Conservation (phyloP, 2,888 invertebrate genomes). For the Mellilla xanthometata region DNA sequence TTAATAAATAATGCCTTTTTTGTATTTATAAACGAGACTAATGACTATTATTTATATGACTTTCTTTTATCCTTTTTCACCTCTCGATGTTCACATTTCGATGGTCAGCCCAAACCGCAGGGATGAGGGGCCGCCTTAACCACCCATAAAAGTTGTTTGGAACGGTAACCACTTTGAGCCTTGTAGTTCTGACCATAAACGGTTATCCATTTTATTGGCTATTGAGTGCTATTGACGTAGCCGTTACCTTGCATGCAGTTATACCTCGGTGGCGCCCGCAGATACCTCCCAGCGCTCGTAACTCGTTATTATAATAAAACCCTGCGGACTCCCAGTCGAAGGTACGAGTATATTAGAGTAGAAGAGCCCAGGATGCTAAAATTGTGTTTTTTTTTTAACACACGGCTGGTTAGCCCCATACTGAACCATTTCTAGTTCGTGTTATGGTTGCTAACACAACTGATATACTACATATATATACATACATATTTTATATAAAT, state of each 20-base stretch:
- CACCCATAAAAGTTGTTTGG: conserved; percentile 35
- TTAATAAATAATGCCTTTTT: conserved; percentile 26
- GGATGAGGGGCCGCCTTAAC: conserved; percentile 32
- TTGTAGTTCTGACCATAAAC: conserved; percentile 38
- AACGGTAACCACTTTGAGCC: conserved; percentile 32
- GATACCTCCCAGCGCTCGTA: conserved; percentile 3
- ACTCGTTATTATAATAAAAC: too few species aligned
- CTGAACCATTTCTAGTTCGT: too few species aligned
- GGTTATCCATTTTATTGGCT: conserved; percentile 49
- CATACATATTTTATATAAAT: too few species aligned
- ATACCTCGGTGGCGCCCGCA: conserved; percentile 34
- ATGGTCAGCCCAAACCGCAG: conserved; percentile 29
- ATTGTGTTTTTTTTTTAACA: too few species aligned
- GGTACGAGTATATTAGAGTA: too few species aligned
- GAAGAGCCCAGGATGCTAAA: too few species aligned
- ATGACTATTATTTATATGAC: conserved; percentile 10
- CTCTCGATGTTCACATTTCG: conserved; percentile 14
- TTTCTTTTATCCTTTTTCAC: conserved; percentile 6
- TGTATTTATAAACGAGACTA: conserved; percentile 17
- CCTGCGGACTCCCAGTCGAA: too few species aligned
- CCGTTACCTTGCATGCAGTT: conserved; percentile 35
- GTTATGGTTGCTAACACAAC: too few species aligned
- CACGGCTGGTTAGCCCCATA: too few species aligned
- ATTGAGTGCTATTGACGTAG: conserved; percentile 38
- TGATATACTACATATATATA: too few species aligned